A percentile compares a stretch with the other conserved stretches of the same genome.
Evolutionary conservation across 2,113 vertebrate species (phyloP).

Genomic region (Hyperoodon ampullatus): DNA sequence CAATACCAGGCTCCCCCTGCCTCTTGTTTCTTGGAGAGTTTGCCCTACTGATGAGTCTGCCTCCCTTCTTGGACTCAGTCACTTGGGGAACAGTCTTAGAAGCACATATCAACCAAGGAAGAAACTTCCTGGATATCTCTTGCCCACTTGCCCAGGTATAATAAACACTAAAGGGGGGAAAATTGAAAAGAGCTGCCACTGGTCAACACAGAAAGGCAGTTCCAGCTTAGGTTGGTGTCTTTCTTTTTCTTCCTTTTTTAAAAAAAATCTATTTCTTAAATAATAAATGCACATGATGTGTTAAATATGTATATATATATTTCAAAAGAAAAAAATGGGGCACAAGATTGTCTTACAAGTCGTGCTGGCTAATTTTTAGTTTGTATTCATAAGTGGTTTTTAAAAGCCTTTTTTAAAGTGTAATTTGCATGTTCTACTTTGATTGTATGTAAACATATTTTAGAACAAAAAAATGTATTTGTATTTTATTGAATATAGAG

Average conservation of each 20-base stretch:
- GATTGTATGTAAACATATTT: conserved; percentile 99
- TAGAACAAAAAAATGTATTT: conserved; percentile 98
- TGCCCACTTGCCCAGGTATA: conserved; percentile 80
- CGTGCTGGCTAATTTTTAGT: conserved; percentile 98
- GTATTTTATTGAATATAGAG: conserved; percentile 99
- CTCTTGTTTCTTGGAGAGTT: conserved; percentile 78
- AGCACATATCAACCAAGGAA: conserved; percentile 86
- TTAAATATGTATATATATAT: conserved; percentile 93
- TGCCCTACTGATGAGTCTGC: conserved; percentile 71
- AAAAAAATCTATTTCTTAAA: conserved; percentile 91
- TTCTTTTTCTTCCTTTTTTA: conserved; percentile 85
- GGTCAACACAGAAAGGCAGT: conserved; percentile 84
- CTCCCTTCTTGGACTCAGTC: conserved; percentile 76
- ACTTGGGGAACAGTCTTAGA: conserved; percentile 84
- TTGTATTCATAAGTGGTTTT: conserved; percentile 99
- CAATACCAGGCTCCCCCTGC: conserved; percentile 67
- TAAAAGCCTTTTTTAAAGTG: conserved; percentile 97
- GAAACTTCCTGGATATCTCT: conserved; percentile 80
- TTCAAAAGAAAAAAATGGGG: conserved; percentile 92
- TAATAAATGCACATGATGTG: conserved; percentile 94
- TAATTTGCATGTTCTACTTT: conserved; percentile 98
- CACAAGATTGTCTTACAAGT: conserved; percentile 96
- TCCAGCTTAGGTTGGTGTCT: conserved; percentile 84
- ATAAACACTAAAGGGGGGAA: conserved; percentile 74
- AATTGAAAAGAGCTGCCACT: conserved; percentile 82